These are phyloP conservation scores for Chionis minor DNA, from an alignment of 2,113 vertebrate species.

Conservation along the genomic window DNA sequence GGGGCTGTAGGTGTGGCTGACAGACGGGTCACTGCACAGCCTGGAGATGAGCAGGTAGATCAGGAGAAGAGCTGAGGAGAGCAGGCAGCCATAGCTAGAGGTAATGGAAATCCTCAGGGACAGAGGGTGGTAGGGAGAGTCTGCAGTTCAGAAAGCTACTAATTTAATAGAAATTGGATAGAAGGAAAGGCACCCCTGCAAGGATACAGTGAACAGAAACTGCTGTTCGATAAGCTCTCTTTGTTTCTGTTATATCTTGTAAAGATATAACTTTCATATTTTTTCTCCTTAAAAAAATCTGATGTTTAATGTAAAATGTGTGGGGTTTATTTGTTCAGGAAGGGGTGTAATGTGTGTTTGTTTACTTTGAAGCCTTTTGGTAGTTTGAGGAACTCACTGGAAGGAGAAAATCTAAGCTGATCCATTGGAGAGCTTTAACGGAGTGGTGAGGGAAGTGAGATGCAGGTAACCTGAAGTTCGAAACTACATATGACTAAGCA, in stretches of 20 bases:
- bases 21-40: background rate
- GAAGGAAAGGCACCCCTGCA: background rate
- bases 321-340: background rate
- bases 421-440: background rate
- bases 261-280: background rate
- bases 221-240: background rate
- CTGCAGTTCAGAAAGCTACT: background rate
- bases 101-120: background rate
- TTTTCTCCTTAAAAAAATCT: background rate
- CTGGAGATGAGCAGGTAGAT: background rate
- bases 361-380: background rate
- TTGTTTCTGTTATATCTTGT: background rate
- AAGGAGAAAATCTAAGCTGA: background rate
- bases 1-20: rapidly evolving
- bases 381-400: background rate
- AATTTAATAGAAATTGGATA: background rate
- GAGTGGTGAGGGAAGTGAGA: background rate
- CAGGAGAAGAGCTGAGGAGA: background rate
- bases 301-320: background rate
- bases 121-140: background rate
- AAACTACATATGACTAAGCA: background rate
- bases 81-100: background rate
- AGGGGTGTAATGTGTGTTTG: background rate
- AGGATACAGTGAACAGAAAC: background rate
- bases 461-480: background rate